phyloP scores from a whole-genome alignment of 2,113 vertebrate species.

The Sturnus vulgaris region DNA sequence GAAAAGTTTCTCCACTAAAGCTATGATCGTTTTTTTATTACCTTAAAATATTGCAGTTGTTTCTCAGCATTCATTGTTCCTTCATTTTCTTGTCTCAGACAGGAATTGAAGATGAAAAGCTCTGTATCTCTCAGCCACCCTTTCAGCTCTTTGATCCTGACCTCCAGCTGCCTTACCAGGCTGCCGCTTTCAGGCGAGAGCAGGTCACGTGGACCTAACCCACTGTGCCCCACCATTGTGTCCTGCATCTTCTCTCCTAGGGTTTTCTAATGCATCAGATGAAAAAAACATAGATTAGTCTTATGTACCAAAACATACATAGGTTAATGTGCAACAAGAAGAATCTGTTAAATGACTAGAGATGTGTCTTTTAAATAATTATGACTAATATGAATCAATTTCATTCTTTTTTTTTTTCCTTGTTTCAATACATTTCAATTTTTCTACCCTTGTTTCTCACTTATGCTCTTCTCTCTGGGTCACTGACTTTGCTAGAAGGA shows the following conservation, averaged over 20 bases:
- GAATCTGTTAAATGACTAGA: not conserved
- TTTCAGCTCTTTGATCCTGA: constrained; percentile 94
- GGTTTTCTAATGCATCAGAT: constrained; percentile 80
- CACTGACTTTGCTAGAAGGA: not conserved
- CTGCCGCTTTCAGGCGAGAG: constrained; percentile 89
- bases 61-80: constrained; percentile 76
- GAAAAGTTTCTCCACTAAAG: constrained; percentile 59
- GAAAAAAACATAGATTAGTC: constrained; percentile 70
- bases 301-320: constrained; percentile 19
- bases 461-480: not conserved
- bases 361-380: not conserved
- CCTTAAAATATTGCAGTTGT: constrained; percentile 96
- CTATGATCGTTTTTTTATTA: constrained; percentile 75
- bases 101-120: constrained; percentile 98
- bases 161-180: constrained; percentile 92
- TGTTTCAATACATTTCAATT: constrained; percentile 15
- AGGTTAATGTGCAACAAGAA: constrained; percentile 33
- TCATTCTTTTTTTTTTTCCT: not conserved
- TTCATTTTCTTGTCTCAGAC: constrained; percentile 84
- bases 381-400: constrained; percentile 1
- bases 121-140: constrained; percentile 95
- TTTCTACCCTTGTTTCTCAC: constrained; percentile 8
- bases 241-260: constrained; percentile 81
- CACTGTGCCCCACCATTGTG: constrained; percentile 70
- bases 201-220: constrained; percentile 76